Conservation (phyloP, 2,113 vertebrate species). For the Eira barbara region DNA sequence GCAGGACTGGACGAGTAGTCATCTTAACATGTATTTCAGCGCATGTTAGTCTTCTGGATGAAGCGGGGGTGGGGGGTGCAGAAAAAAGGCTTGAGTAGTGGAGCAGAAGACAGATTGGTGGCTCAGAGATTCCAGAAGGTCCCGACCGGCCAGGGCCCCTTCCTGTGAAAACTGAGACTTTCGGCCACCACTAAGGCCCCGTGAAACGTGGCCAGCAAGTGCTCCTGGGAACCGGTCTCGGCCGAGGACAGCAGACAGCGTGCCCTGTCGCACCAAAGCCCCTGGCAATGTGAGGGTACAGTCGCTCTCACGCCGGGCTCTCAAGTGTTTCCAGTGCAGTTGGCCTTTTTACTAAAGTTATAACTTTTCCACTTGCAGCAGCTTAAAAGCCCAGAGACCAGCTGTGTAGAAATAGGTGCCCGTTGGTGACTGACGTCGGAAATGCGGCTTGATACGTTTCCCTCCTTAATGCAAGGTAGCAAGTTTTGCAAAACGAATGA, state of each 20-base stretch:
- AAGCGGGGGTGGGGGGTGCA: not conserved
- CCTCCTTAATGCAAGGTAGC: not conserved
- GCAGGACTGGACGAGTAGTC: not conserved
- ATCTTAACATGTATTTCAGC: not conserved
- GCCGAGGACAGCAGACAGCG: not conserved
- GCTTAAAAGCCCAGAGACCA: not conserved
- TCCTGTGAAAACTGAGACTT: not conserved
- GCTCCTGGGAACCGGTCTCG: not conserved
- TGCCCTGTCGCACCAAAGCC: not conserved
- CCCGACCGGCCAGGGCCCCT: not conserved
- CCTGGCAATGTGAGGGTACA: not conserved
- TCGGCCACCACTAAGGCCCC: not conserved
- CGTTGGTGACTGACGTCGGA: not conserved
- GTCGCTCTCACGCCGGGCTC: not conserved
- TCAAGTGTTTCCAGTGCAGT: not conserved
- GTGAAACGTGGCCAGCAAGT: not conserved
- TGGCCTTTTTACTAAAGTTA: not conserved
- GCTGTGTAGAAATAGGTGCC: not conserved
- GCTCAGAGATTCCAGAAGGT: not conserved
- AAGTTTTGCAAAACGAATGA: not conserved
- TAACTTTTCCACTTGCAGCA: not conserved
- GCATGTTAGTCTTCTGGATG: too few species aligned
- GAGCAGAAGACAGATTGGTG: not conserved
- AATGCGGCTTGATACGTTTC: not conserved
- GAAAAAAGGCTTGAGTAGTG: not conserved